Conservation (phyloP, 2,797 vertebrate species). For the Sebastes paucispinis region DNA sequence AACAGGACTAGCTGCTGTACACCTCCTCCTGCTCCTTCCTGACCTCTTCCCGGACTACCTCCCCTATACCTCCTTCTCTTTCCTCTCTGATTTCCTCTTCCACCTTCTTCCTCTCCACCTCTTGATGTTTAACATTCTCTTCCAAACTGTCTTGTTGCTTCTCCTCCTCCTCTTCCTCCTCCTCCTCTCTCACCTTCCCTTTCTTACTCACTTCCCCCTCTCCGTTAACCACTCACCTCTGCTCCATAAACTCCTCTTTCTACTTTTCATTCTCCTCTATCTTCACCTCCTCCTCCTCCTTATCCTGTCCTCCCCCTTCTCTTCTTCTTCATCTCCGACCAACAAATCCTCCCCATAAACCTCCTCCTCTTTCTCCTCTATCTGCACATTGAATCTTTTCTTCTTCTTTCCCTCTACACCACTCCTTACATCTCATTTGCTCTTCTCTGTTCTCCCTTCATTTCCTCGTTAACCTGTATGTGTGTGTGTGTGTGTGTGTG, state of each 20-base stretch:
- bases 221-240: neutral
- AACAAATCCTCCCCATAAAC: neutral
- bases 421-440: constrained; percentile 3
- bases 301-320: neutral
- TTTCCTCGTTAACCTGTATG: too few species aligned
- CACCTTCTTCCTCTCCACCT: neutral
- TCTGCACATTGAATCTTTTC: neutral
- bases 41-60: neutral
- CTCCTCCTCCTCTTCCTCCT: neutral
- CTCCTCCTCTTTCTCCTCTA: neutral
- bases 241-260: neutral
- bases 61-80: neutral
- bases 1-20: neutral
- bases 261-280: neutral
- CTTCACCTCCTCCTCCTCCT: neutral
- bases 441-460: neutral
- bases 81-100: neutral
- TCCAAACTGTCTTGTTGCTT: neutral
- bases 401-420: neutral
- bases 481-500: neutral
- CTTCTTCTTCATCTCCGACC: neutral
- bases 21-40: neutral
- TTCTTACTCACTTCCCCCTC: neutral
- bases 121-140: neutral
- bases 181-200: neutral